These are phyloP conservation scores for Adela reaumurella DNA, from an alignment of 2,888 invertebrate species.

Conservation along the genomic window DNA sequence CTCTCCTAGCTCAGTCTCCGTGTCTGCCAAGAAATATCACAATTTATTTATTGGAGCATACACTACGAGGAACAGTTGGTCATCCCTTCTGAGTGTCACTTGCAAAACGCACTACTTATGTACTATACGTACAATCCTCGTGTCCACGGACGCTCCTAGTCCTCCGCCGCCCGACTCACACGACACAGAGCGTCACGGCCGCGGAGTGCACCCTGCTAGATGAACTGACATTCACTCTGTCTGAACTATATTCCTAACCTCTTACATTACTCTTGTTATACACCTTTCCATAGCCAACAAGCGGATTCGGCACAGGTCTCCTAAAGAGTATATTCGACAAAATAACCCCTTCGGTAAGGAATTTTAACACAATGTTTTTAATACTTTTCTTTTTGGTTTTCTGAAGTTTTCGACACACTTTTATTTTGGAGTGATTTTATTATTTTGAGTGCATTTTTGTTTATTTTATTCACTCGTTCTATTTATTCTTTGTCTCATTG, in stretches of 20 bases:
- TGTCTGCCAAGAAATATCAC: no score
- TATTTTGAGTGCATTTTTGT: constrained; percentile 25
- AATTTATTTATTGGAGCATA: no score
- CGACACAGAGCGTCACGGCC: no score
- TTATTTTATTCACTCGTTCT: constrained; percentile 16
- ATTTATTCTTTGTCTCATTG: constrained; percentile 16
- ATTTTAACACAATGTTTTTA: constrained; percentile 37
- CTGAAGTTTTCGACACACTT: constrained; percentile 33
- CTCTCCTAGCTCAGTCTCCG: no score
- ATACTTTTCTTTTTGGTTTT: constrained; percentile 34
- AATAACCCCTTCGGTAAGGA: constrained; percentile 60
- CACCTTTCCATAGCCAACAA: constrained; percentile 56
- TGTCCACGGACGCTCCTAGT: neutral
- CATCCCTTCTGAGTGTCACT: neutral
- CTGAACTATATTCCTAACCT: constrained; percentile 16
- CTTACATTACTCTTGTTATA: constrained; percentile 51
- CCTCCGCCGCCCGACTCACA: neutral
- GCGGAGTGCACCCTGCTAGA: neutral
- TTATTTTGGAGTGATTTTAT: constrained; percentile 26
- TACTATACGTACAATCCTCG: neutral
- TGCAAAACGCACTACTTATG: neutral
- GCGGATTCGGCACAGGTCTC: constrained; percentile 58
- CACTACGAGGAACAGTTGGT: neutral
- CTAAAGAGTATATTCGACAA: constrained; percentile 61
- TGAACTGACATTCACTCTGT: neutral